Base-by-base conservation (phyloP, 2,888 invertebrate genomes). In the Orthosia gothica region DNA sequence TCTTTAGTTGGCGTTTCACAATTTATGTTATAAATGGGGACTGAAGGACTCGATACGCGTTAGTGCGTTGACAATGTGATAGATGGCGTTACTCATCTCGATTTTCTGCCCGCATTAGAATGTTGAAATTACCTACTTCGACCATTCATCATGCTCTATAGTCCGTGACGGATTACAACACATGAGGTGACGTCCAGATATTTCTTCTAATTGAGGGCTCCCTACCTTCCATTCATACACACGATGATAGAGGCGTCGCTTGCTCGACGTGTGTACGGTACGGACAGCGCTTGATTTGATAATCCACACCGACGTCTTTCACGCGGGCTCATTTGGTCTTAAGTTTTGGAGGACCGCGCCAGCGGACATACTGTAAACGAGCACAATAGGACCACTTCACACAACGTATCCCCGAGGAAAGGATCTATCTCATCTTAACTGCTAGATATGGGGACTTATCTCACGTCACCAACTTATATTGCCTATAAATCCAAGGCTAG, bases 11-110 rank as follows among this genome's bases (percentile, higher is more conserved):
- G 63, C 59, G 45, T 55, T 61, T 54, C 68, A 57, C 11, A 55
- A 47, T 70, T 65, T 81, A 58, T 75, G 76, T 20, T 50, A 12
- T 65, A 23, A 57, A 75, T 49, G 13, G 18, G 49, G 20, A n/a
- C 57, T 47, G 20, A 66, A 12, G 9, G 26, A 45, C 13, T 15
- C 40, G 15, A 1, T n/a, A 20, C 26, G 16, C 47, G 49, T 49
- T 75, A 69, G 59, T 69, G 12, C 52, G 66, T 18, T 20, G 18
- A 3, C 1, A 20, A 15, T 49, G 20, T 58, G 32, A 67, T 45
- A 78, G 65, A 78, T 74, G 66, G 65, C 68, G 70, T 47, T n/a
- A 62, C 69, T 50, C 0, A 5, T 7, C 20, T 55, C 5, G 18
- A 13, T 47, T 26, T 23, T 40, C 7, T 7, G 4, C 0, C 15